Conservation (phyloP, 2,888 invertebrate genomes). For the Tanypteryx hageni region DNA sequence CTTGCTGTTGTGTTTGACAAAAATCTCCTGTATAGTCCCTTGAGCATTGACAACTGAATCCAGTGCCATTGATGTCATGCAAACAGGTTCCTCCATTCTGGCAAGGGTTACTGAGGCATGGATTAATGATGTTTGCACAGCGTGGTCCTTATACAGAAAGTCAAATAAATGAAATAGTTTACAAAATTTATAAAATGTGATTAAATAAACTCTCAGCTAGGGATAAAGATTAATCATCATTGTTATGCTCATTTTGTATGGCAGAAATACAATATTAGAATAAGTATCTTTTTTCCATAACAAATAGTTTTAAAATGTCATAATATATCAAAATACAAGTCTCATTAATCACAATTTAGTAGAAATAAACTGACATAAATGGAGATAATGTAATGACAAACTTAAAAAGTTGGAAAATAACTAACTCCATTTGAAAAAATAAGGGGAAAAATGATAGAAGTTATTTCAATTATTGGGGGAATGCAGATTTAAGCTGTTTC, state of each 20-base stretch:
- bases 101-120: slow-evolving; percentile 86
- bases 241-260: slow-evolving; percentile 74
- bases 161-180: not conserved
- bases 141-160: not conserved
- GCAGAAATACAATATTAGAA: slow-evolving; percentile 73
- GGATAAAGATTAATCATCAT: not conserved
- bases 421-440: not conserved
- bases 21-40: slow-evolving; percentile 72
- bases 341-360: no score
- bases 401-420: no score
- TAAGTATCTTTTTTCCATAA: no score
- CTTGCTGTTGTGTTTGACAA: slow-evolving; percentile 71
- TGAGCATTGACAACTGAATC: slow-evolving; percentile 72
- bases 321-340: no score
- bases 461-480: not conserved
- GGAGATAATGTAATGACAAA: no score
- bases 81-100: slow-evolving; percentile 90
- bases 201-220: not conserved
- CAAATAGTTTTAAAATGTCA: no score
- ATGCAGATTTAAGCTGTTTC: not conserved
- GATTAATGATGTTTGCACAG: slow-evolving; percentile 40
- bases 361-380: no score
- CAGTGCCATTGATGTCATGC: slow-evolving; percentile 79
- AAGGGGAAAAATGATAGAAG: not conserved
- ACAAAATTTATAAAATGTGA: slow-evolving; percentile 60